Evolutionary conservation across 64 coral and sea anemone species (phyloP), one percentile per base, ranked within the genome.

Genomic region (Platygyra sinensis): DNA sequence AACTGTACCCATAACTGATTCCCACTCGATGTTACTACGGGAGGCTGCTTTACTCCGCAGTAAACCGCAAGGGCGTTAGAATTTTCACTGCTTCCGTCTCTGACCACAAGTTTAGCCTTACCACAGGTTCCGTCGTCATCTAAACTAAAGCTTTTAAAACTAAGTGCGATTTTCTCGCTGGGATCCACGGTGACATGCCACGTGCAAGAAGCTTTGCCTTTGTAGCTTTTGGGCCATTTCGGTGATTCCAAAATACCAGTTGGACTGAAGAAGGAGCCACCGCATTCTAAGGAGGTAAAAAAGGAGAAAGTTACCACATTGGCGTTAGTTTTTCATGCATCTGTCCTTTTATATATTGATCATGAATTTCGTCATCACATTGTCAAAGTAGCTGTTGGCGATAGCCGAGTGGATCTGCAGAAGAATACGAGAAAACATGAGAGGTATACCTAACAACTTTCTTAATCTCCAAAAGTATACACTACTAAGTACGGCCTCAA

Each of bases 141-240:
- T 25, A 93, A 81, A 49, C 62, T 90, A 65, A 96, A 89, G 54
- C 64, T 72, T 20, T 93, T 89, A 46, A 93, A 96, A 72, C 79
- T 76, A 73, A 96, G 91, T 75, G 63, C 72, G 11, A 96, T 93
- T 86, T 17, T 73, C 17, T 96, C 80, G 19, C 73, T 65, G 5
- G 62, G 67, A 42, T 85, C 74, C 52, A 90, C 94, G 24, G 88
- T 64, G 10, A 96, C 80, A 19, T 82, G 88, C 94, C 94, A 96
- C 10, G 62, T 90, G 10, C 94, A 96, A 17, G 75, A 49, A 1
- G 79, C 74, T 22, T 72, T 64, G 0, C 91, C 94, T 55, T 89
- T 96, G 82, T 96, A 96, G n/a, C 83, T 74, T 17, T 31, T 60
- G 14, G 94, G 94, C 94, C 94, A 96, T 49, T 93, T 80, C 1